A percentile compares a stretch with the other conserved stretches of the same genome.
Conservation (phyloP, 2,888 invertebrate genomes). For the Drosophila nr. fundita region DNA sequence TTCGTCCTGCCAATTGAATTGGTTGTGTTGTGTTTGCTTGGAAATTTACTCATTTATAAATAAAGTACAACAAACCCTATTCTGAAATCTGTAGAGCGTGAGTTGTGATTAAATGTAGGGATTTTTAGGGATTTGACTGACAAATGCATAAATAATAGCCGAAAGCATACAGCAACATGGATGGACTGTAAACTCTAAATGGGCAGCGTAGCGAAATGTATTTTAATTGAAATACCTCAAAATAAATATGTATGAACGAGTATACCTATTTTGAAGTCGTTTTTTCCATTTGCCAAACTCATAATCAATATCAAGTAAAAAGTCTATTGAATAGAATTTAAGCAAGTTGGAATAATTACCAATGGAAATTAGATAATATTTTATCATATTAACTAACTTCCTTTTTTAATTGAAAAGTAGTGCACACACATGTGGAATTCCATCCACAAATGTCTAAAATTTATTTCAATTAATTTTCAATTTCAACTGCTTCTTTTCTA, state of each 20-base stretch:
- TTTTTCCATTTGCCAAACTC: background rate
- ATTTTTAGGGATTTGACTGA: slow-evolving; percentile 44
- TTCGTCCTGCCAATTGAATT: slow-evolving; percentile 2
- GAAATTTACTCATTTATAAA: slow-evolving; percentile 33
- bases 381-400: background rate
- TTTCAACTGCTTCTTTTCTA: background rate
- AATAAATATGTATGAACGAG: background rate
- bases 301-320: no score
- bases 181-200: slow-evolving; percentile 29
- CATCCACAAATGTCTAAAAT: background rate
- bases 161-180: slow-evolving; percentile 3
- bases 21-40: slow-evolving; percentile 9
- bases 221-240: background rate
- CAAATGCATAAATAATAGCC: slow-evolving; percentile 21
- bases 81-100: slow-evolving; percentile 1
- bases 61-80: slow-evolving; percentile 7
- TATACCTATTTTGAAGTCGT: background rate
- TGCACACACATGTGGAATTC: background rate
- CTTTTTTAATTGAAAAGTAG: background rate
- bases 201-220: slow-evolving; percentile 7
- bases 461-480: background rate
- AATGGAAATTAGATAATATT: background rate
- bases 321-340: background rate
- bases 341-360: background rate
- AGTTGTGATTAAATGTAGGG: slow-evolving; percentile 47